Conservation (phyloP, 2,888 invertebrate species). For the Stegophylla sp. region DNA sequence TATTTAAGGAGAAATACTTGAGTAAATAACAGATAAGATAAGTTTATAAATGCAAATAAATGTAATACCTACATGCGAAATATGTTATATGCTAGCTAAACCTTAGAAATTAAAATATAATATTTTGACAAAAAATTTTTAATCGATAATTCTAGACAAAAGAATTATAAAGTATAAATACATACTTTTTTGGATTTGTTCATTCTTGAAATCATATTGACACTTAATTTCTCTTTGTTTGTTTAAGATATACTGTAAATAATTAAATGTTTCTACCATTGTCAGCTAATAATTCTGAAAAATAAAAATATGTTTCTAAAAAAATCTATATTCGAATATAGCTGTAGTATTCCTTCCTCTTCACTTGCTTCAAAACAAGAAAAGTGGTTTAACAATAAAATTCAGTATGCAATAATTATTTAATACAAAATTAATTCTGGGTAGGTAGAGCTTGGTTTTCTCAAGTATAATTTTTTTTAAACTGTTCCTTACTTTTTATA, state of each 20-base stretch:
- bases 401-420: background rate
- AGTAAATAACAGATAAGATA: constrained; percentile 35
- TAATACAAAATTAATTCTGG: background rate
- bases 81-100: background rate
- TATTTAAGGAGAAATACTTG: constrained; percentile 3
- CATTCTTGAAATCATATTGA: constrained; percentile 55
- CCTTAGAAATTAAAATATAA: background rate
- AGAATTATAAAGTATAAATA: background rate
- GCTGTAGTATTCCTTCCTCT: background rate
- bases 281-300: constrained; percentile 50
- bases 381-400: background rate
- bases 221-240: constrained; percentile 19
- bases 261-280: constrained; percentile 51
- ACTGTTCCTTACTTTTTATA: too few species aligned
- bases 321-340: background rate
- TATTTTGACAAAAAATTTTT: background rate
- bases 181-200: constrained; percentile 57
- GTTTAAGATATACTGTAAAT: constrained; percentile 14
- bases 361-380: background rate
- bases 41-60: constrained; percentile 26
- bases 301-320: background rate
- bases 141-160: background rate
- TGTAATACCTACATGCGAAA: background rate
- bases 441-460: background rate
- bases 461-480: background rate